Conservation (phyloP, 2,797 vertebrate genomes). For the Acrocephalus scirpaceus region DNA sequence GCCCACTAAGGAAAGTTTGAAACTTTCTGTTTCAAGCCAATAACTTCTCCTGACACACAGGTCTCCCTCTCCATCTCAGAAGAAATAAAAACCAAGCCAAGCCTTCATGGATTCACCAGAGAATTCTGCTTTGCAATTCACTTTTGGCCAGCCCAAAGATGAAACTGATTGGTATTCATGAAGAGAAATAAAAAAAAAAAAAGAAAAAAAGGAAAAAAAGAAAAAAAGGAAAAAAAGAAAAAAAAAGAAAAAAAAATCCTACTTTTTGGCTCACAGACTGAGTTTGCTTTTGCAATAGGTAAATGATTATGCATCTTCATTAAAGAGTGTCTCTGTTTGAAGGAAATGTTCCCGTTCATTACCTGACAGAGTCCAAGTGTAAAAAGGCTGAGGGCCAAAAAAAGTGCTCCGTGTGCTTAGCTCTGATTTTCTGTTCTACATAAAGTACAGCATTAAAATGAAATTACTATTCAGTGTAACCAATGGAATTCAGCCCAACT, state of each 20-base stretch:
- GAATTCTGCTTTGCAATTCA: background rate
- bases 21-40: background rate
- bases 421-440: slow-evolving; percentile 33
- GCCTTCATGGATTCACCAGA: background rate
- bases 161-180: background rate
- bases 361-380: slow-evolving; percentile 13
- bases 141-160: background rate
- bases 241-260: background rate
- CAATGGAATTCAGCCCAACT: slow-evolving; percentile 16
- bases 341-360: slow-evolving; percentile 41
- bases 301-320: slow-evolving; percentile 38
- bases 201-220: background rate
- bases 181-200: background rate
- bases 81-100: background rate
- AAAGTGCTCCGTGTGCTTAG: slow-evolving; percentile 19
- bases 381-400: slow-evolving; percentile 54
- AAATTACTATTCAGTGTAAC: slow-evolving; percentile 49
- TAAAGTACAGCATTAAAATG: slow-evolving; percentile 36
- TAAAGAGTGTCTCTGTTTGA: slow-evolving; percentile 11
- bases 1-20: background rate
- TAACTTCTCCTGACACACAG: background rate
- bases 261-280: background rate
- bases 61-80: background rate
- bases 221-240: background rate
- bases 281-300: slow-evolving; percentile 29